Conservation (phyloP, 2,797 vertebrate species). For the Knipowitschia caucasica region DNA sequence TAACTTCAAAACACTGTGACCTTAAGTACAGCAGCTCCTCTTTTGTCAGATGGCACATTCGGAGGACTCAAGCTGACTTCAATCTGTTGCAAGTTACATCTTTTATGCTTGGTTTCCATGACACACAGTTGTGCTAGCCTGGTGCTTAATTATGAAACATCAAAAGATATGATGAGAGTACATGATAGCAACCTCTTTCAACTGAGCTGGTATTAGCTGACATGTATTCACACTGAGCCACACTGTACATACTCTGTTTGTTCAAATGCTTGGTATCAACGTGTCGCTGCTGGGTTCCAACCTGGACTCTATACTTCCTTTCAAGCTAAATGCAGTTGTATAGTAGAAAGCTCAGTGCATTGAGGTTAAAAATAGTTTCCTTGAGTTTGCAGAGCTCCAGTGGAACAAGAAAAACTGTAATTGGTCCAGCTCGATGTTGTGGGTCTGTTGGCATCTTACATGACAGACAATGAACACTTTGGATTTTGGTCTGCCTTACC, state of each 20-base stretch:
- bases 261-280: constrained; percentile 56
- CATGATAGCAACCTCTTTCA: constrained; percentile 54
- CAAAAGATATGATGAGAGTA: constrained; percentile 38
- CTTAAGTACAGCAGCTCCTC: constrained; percentile 53
- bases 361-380: constrained; percentile 68
- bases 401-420: constrained; percentile 40
- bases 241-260: constrained; percentile 29
- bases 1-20: constrained; percentile 42
- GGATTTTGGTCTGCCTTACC: not conserved
- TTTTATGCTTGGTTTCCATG: constrained; percentile 68
- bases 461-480: not conserved
- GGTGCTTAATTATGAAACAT: constrained; percentile 61
- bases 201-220: constrained; percentile 46
- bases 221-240: constrained; percentile 36
- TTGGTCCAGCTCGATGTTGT: constrained; percentile 12
- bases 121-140: constrained; percentile 54
- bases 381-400: constrained; percentile 55
- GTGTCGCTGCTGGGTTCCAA: constrained; percentile 39
- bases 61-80: constrained; percentile 70
- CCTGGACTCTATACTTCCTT: constrained; percentile 57
- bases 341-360: constrained; percentile 61
- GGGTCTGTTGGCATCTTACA: not conserved
- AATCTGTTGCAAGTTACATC: constrained; percentile 25
- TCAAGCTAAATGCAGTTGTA: constrained; percentile 60
- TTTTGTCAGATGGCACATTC: constrained; percentile 56